Percentiles rank a stretch among this genome's conserved stretches.
These are phyloP conservation scores for Microcebus griseorufus DNA, from an alignment of 2,113 vertebrate genomes.

Conservation along the genomic window DNA sequence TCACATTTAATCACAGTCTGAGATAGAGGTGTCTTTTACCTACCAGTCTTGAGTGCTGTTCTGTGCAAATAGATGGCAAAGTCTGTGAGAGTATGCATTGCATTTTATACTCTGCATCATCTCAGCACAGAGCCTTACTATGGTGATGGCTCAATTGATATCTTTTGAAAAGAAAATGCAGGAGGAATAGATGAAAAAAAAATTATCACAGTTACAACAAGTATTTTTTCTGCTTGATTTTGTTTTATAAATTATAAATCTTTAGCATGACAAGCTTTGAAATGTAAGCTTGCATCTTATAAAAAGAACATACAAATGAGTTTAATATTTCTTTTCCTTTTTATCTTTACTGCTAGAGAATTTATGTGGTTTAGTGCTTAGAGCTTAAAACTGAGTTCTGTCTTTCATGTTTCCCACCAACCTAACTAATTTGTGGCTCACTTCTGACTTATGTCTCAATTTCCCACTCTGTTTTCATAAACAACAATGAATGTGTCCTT, in stretches of 20 bases:
- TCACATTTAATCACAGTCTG: not conserved
- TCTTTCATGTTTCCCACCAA: not conserved
- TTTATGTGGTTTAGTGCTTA: not conserved
- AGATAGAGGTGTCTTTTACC: not conserved
- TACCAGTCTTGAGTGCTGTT: not conserved
- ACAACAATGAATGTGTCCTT: conserved; percentile 44
- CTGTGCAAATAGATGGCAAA: not conserved
- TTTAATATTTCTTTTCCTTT: not conserved
- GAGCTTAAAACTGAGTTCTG: not conserved
- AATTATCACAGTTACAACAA: not conserved
- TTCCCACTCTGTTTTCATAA: conserved; percentile 24
- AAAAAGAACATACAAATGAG: not conserved
- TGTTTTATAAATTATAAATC: conserved; percentile 17
- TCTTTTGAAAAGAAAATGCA: not conserved
- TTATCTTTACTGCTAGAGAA: not conserved
- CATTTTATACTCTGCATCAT: not conserved
- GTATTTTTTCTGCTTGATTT: not conserved
- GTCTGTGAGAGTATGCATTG: not conserved
- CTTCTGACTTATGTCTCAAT: conserved; percentile 55
- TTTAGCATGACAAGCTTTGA: conserved; percentile 8
- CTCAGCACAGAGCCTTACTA: not conserved
- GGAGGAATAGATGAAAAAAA: not conserved
- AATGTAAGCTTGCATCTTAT: not conserved
- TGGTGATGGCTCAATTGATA: not conserved
- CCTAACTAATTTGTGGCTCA: conserved; percentile 26